Conservation (phyloP, 2,888 invertebrate species). For the Amphipyra berbera region DNA sequence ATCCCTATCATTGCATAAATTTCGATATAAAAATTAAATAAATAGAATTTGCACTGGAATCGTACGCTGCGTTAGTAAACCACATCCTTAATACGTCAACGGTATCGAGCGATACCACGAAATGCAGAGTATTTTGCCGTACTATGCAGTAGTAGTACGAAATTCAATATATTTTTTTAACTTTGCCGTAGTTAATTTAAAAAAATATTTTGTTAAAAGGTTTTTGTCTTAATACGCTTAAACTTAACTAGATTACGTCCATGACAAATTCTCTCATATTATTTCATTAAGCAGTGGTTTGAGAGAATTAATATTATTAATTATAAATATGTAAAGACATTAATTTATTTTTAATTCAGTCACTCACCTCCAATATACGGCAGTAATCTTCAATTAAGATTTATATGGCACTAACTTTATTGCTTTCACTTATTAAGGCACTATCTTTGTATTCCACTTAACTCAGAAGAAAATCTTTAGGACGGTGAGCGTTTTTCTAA, state of each 20-base stretch:
- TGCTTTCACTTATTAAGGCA: slow-evolving; percentile 50
- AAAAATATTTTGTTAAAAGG: no score
- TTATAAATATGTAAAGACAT: no score
- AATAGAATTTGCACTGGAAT: not conserved
- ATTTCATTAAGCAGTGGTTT: no score
- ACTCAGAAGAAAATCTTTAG: slow-evolving; percentile 6
- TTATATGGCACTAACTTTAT: slow-evolving; percentile 29
- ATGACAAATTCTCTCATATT: no score
- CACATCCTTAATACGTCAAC: slow-evolving; percentile 23
- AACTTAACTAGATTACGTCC: no score
- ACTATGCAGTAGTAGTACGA: no score
- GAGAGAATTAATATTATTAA: no score
- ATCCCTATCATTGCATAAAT: no score
- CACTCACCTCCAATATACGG: slow-evolving; percentile 1
- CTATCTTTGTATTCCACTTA: slow-evolving; percentile 18
- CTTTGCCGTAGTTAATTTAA: no score
- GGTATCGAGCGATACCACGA: slow-evolving; percentile 20
- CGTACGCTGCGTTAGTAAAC: slow-evolving; percentile 1
- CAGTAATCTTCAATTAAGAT: not conserved
- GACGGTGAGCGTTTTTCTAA: not conserved
- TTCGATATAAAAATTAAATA: not conserved
- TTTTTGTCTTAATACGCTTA: no score
- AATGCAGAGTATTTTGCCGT: not conserved
- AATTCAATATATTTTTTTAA: no score
- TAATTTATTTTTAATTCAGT: not conserved